Evolutionary conservation across 2,113 vertebrate genomes (phyloP), one percentile per base, ranked within the genome.

Genomic region (Triplophysa dalaica): DNA sequence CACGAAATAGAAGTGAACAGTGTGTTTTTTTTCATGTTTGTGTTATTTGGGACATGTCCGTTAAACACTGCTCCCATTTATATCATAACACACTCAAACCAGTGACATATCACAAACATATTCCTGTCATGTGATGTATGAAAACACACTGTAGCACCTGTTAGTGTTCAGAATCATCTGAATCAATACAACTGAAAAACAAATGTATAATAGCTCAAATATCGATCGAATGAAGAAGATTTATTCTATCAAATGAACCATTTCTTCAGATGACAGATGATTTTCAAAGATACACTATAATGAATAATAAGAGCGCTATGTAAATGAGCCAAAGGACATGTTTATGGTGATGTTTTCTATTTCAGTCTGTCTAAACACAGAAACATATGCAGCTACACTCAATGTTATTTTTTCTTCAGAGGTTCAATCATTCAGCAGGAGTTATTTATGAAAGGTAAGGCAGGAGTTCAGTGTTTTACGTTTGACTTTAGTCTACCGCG

Each of bases 401-500:
- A 75, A 62, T 26, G 33, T n/a, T 45, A 50, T 21, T 29, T 65
- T 79, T 83, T 80, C 81, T 66, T 48, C 87, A 85, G 88, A 93
- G 94, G 94, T 95, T 83, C 88, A 93, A 94, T 74, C 94, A 94
- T 93, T 92, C 91, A 94, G 94, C 93, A 91, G 91, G 91, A 90
- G 91, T 91, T 94, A 94, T 91, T 93, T 86, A 92, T 94, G 94
- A 94, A 94, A 95, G 95, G 95, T 98, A 97, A 98, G 96, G 95
- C 96, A 95, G 96, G 94, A 96, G 94, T 95, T 95, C 94, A 92
- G 89, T 94, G 92, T 94, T 94, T 92, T 88, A 81, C 84, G 92
- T 70, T 64, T 86, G 85, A 63, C 16, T 45, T 82, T 81, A 13
- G 78, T 68, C 70, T 83, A 52, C 74, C 64, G 74, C 70, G 80